Percentiles rank a stretch among this genome's conserved stretches.
phyloP scores from a whole-genome alignment of 2,888 invertebrate species.

The Pemphredon lugubris region DNA sequence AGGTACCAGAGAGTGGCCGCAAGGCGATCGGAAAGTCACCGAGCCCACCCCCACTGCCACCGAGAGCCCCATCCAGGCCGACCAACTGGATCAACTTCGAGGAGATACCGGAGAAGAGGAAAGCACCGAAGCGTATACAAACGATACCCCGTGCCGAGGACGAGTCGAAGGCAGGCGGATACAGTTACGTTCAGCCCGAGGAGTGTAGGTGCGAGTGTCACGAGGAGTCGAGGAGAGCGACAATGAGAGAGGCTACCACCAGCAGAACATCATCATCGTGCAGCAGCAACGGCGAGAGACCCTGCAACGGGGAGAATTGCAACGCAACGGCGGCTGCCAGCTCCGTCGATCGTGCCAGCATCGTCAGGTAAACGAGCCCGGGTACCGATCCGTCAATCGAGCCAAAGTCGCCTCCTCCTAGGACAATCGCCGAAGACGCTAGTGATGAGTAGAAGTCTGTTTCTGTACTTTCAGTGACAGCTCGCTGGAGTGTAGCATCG shows the following conservation, averaged over 20 bases:
- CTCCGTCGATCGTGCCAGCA: constrained; percentile 74
- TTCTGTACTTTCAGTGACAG: constrained; percentile 81
- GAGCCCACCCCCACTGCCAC: constrained; percentile 79
- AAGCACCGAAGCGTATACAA: constrained; percentile 91
- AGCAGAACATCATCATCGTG: constrained; percentile 63
- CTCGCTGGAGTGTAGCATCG: constrained; percentile 84
- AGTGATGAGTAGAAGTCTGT: constrained; percentile 78
- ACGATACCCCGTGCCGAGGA: constrained; percentile 86
- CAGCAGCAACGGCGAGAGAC: constrained; percentile 70
- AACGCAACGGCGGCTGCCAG: constrained; percentile 63
- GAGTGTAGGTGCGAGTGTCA: constrained; percentile 95
- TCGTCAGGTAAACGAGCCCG: constrained; percentile 78
- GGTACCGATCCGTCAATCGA: constrained; percentile 64
- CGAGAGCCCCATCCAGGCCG: constrained; percentile 73
- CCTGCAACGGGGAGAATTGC: constrained; percentile 73
- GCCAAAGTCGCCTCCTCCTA: constrained; percentile 19
- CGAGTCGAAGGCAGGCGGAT: constrained; percentile 76
- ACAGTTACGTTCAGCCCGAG: constrained; percentile 92
- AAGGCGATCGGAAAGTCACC: constrained; percentile 79
- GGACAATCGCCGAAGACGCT: constrained; percentile 66
- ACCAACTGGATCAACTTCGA: constrained; percentile 93
- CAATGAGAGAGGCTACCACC: constrained; percentile 57
- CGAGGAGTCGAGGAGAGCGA: constrained; percentile 82
- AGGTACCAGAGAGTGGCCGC: constrained; percentile 81
- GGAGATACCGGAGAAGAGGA: constrained; percentile 91